phyloP scores from a whole-genome alignment of 2,113 vertebrate genomes.

The Maccullochella peelii region DNA sequence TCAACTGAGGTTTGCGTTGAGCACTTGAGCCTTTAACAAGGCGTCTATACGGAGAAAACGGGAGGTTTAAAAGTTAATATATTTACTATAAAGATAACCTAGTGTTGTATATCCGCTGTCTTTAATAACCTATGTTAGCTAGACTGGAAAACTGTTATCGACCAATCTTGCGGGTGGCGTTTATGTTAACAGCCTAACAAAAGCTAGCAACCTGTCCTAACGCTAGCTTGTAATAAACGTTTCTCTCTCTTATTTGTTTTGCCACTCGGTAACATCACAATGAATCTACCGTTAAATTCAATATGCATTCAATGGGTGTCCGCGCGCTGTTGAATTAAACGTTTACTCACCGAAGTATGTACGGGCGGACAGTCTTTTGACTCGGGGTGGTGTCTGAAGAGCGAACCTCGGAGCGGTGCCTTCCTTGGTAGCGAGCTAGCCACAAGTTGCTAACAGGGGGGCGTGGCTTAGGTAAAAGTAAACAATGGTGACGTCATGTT shows the following conservation, averaged over 20 bases:
- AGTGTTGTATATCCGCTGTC: background rate
- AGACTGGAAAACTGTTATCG: background rate
- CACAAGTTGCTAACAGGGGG: constrained; percentile 79
- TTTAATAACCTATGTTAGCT: background rate
- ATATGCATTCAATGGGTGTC: background rate
- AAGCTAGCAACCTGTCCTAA: constrained; percentile 68
- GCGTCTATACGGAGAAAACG: background rate
- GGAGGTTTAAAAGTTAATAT: background rate
- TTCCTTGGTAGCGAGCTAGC: constrained; percentile 74
- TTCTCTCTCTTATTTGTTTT: constrained; percentile 25
- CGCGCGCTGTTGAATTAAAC: background rate
- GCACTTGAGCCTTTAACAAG: constrained; percentile 31
- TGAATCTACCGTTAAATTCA: background rate
- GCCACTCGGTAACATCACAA: background rate
- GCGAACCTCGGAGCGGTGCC: constrained; percentile 52
- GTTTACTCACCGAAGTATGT: constrained; percentile 68
- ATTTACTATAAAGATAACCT: background rate
- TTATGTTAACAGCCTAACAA: constrained; percentile 60
- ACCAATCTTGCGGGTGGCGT: constrained; percentile 13
- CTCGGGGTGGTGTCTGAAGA: constrained; percentile 62
- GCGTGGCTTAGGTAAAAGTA: constrained; percentile 80
- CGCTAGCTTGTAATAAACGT: constrained; percentile 64
- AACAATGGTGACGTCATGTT: constrained; percentile 79
- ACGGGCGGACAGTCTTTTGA: constrained; percentile 52
- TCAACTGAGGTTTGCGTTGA: constrained; percentile 29